phyloP scores from a whole-genome alignment of 2,113 vertebrate species.

The Aegypius monachus region DNA sequence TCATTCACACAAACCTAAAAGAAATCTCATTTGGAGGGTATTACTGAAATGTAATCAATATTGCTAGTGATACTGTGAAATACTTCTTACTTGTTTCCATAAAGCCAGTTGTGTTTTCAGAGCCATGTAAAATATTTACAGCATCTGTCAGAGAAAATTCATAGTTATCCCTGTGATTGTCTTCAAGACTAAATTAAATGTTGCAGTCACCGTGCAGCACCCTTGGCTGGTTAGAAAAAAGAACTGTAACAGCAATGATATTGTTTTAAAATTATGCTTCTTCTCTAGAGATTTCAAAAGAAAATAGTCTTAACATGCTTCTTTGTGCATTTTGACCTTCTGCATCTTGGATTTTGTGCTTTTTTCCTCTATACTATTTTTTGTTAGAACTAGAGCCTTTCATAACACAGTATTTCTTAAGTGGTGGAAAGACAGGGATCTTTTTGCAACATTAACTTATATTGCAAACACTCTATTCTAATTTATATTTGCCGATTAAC shows the following conservation, averaged over 20 bases:
- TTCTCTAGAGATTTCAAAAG: background rate
- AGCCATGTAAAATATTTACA: constrained; percentile 4
- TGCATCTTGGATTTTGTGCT: rapidly evolving
- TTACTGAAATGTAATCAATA: background rate
- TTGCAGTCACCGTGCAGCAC: background rate
- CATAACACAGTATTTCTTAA: background rate
- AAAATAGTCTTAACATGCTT: background rate
- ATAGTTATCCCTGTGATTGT: background rate
- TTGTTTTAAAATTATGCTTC: background rate
- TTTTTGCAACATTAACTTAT: background rate
- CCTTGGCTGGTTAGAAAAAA: background rate
- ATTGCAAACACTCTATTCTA: background rate
- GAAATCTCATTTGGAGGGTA: background rate
- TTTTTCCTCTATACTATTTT: background rate
- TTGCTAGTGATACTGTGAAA: background rate
- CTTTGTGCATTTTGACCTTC: background rate
- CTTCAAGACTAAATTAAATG: background rate
- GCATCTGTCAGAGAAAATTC: background rate
- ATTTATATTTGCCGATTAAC: background rate
- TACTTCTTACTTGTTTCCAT: background rate
- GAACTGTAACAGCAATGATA: background rate
- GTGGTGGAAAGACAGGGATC: rapidly evolving
- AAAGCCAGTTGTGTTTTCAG: background rate
- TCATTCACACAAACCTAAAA: background rate
- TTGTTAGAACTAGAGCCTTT: background rate